Percentiles rank a stretch among this genome's conserved stretches.
phyloP scores from a whole-genome alignment of 2,888 invertebrate genomes.

The Glaucopsyche alexis region DNA sequence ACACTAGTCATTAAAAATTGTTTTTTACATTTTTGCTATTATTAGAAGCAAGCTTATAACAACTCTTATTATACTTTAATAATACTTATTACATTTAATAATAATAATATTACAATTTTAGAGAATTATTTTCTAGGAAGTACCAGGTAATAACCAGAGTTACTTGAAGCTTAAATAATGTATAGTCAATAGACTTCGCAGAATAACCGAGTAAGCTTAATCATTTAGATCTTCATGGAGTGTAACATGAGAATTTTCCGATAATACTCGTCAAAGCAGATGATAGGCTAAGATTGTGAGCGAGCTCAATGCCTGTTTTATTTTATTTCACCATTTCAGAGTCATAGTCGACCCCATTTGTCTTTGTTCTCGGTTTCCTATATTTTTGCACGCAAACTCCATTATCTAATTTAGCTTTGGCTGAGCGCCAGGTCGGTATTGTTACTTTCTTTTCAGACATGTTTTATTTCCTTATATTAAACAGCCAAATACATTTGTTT shows the following conservation, averaged over 20 bases:
- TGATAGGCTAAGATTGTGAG: slow-evolving; percentile 45
- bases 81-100: too few relatives aligned
- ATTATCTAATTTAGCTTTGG: slow-evolving; percentile 81
- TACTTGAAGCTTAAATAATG: not conserved
- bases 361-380: slow-evolving; percentile 80
- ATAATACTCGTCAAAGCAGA: slow-evolving; percentile 26
- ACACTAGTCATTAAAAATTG: too few relatives aligned
- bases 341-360: slow-evolving; percentile 75
- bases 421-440: slow-evolving; percentile 75
- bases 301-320: slow-evolving; percentile 67
- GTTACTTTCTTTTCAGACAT: slow-evolving; percentile 71
- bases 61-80: too few relatives aligned
- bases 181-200: not conserved
- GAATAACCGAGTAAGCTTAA: not conserved
- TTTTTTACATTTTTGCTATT: too few relatives aligned
- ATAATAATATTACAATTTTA: too few relatives aligned
- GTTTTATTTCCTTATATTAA: slow-evolving; percentile 72
- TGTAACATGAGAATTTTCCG: slow-evolving; percentile 16
- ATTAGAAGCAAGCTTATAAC: too few relatives aligned
- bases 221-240: not conserved
- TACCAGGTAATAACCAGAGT: not conserved
- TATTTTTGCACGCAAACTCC: slow-evolving; percentile 81
- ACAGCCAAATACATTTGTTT: slow-evolving; percentile 69
- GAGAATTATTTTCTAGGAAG: not conserved
- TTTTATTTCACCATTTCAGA: slow-evolving; percentile 73